Base-by-base conservation (phyloP, 2,113 vertebrate genomes). In the Turdus rufiventris region DNA sequence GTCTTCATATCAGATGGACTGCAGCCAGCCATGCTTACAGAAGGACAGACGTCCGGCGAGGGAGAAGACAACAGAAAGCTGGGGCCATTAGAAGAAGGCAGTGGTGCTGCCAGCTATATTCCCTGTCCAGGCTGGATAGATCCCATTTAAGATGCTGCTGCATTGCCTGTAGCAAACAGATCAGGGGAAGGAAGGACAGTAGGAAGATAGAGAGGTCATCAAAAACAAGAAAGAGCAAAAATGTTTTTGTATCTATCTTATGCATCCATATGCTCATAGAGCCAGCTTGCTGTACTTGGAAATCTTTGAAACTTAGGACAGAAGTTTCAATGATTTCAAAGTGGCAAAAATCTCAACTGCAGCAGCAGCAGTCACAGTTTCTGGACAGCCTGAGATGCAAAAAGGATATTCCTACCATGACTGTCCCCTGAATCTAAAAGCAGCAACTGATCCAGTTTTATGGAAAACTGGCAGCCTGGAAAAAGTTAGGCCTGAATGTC, bases 1-100 rank as follows among this genome's bases (percentile, higher is more conserved):
- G 1, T 87, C 88, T 68, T 81, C 3, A 0, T 88, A 81, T 94
- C 85, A 84, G 79, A 83, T 78, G 85, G 82, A 91, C 48, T 78
- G 79, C 68, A 93, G 87, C 86, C 61, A 94, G 57, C 76, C 61
- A 56, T 0, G 15, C 56, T 94, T 7, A 2, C 70, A 72, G 85
- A 95, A 90, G 76, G 92, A 87, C 84, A 93, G 88, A 72, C 34
- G 18, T 68, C 93, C 92, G 91, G 86, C 5, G 2, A 84, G 79
- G 66, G 65, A 92, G 86, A 94, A 91, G 93, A 81, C 63, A 61
- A 61, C 78, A 78, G 82, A 75, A 77, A 92, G 92, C 92, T 88
- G 88, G 67, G 67, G 60, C 71, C 28, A 24, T 93, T 85, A 83
- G 48, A 67, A 81, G 82, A 74, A 71, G 75, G 75, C 56, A 77